Evolutionary conservation across 1,140 invertebrate genomes (phyloP).

Genomic region (Atta colombica): DNA sequence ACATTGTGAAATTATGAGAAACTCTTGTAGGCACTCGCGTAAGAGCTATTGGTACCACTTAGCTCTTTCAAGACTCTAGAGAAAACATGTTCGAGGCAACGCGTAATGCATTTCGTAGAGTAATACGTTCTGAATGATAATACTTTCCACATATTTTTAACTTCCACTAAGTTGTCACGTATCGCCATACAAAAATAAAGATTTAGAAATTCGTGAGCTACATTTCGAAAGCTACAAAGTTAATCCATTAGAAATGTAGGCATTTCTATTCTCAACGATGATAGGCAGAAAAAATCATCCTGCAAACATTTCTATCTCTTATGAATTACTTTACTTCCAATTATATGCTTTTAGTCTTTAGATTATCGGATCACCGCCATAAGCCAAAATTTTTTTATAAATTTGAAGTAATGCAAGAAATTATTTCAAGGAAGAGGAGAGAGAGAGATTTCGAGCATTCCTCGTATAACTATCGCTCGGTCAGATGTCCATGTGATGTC

Average conservation of each 20-base stretch:
- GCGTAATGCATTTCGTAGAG: not conserved
- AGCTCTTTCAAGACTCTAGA: constrained; percentile 8
- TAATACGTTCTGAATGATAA: constrained; percentile 14
- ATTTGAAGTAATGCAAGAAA: not conserved
- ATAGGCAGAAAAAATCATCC: not conserved
- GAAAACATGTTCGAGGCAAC: constrained; percentile 15
- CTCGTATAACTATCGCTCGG: not conserved
- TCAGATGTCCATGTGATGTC: not conserved
- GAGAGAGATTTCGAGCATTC: not conserved
- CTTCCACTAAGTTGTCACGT: constrained; percentile 9
- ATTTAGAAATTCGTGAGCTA: constrained; percentile 19
- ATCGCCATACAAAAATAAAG: not conserved
- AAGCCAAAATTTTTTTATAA: not conserved
- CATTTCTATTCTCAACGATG: not conserved
- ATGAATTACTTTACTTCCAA: not conserved
- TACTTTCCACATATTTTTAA: constrained; percentile 23
- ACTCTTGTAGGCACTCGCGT: not conserved
- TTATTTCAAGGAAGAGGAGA: not conserved
- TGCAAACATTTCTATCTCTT: not conserved
- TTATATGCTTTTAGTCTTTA: not conserved
- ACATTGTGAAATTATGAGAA: constrained; percentile 17
- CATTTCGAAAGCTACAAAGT: constrained; percentile 26
- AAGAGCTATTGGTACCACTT: constrained; percentile 22
- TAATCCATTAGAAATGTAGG: not conserved
- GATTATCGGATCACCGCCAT: not conserved